Conservation (phyloP, 1,140 invertebrate genomes). For the Drosophila trapezifrons region DNA sequence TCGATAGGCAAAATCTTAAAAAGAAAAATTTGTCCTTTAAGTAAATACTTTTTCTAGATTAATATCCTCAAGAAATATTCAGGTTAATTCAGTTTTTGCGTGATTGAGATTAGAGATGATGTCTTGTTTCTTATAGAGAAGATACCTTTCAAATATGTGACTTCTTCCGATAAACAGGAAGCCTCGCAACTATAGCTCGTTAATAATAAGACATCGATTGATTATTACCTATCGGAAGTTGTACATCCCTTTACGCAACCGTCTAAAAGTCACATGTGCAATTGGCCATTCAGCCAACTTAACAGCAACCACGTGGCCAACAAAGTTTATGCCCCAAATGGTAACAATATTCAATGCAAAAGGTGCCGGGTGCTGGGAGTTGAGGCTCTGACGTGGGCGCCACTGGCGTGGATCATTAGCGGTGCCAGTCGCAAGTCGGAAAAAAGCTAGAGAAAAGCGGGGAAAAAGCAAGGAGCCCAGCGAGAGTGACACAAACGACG, state of each 20-base stretch:
- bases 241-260: slow-evolving; percentile 5
- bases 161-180: not conserved
- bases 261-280: slow-evolving; percentile 41
- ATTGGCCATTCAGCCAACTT: slow-evolving; percentile 19
- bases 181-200: not conserved
- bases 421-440: slow-evolving; percentile 32
- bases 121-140: no score
- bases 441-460: slow-evolving; percentile 2
- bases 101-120: no score
- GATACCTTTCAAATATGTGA: no score
- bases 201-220: slow-evolving; percentile 15
- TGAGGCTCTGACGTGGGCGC: slow-evolving; percentile 64
- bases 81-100: no score
- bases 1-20: no score
- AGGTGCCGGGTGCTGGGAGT: slow-evolving; percentile 8
- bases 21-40: no score
- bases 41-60: no score
- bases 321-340: slow-evolving; percentile 29
- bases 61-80: no score
- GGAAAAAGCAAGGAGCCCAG: not conserved
- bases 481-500: slow-evolving; percentile 51
- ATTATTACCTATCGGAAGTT: slow-evolving; percentile 20
- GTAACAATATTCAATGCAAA: slow-evolving; percentile 14
- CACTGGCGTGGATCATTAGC: slow-evolving; percentile 71
- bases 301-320: slow-evolving; percentile 20